Conservation (phyloP, 2,888 invertebrate genomes). For the Drosophila emarginata region DNA sequence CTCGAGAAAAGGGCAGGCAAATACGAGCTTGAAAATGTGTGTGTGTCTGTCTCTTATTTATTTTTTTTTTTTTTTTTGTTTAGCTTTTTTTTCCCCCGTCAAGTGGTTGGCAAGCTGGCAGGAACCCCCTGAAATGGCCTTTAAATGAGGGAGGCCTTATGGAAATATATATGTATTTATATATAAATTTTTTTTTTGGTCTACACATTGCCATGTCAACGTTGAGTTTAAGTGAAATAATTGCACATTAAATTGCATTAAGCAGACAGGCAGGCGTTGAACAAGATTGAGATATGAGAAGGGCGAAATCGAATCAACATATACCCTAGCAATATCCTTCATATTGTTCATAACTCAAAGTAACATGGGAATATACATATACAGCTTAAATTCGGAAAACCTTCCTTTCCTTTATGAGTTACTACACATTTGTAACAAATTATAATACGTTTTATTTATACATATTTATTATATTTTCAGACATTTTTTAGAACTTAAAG, state of each 20-base stretch:
- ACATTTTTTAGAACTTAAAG: too few relatives aligned
- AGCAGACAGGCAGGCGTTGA: constrained; percentile 32
- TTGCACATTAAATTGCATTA: constrained; percentile 55
- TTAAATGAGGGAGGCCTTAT: constrained; percentile 34
- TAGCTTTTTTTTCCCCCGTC: constrained; percentile 20
- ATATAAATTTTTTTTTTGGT: constrained; percentile 24
- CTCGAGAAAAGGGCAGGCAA: constrained; percentile 31
- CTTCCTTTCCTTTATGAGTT: too few relatives aligned
- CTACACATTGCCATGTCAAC: constrained; percentile 50
- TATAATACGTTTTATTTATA: too few relatives aligned
- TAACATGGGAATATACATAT: too few relatives aligned
- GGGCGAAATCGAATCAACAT: neutral
- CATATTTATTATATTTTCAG: too few relatives aligned
- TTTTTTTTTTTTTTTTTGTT: neutral
- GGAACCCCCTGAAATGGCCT: constrained; percentile 17
- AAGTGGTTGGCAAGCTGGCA: constrained; percentile 49
- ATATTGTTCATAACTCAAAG: too few relatives aligned
- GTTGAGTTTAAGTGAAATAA: constrained; percentile 44
- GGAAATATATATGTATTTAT: constrained; percentile 30
- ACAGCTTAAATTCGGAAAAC: too few relatives aligned
- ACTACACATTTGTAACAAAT: too few relatives aligned
- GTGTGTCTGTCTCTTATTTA: constrained; percentile 3
- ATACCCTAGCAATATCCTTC: constrained; percentile 3
- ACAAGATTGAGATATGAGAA: constrained; percentile 12
- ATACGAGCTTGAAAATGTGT: constrained; percentile 12